Evolutionary conservation across 2,888 invertebrate species (phyloP).

Genomic region (Labia minor): DNA sequence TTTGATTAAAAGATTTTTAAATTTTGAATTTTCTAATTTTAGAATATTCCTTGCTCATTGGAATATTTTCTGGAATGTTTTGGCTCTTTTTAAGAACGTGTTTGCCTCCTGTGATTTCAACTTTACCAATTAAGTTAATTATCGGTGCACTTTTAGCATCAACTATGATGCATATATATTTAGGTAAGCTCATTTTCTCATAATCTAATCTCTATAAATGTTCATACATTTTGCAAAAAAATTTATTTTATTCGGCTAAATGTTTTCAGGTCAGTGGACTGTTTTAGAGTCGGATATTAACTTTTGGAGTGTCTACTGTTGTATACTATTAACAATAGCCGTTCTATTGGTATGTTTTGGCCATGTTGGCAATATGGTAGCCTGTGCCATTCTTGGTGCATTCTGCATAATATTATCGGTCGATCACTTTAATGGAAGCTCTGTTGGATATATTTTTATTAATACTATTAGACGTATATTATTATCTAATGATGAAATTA

Average conservation of each 20-base stretch:
- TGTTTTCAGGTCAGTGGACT: constrained; percentile 33
- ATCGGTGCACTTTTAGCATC: constrained; percentile 52
- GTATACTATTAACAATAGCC: constrained; percentile 41
- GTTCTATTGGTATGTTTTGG: constrained; percentile 42
- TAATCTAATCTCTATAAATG: too few relatives aligned
- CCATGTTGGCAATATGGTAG: constrained; percentile 48
- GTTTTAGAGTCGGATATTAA: constrained; percentile 44
- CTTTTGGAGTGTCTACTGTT: constrained; percentile 52
- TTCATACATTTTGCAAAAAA: too few relatives aligned
- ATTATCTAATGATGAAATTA: constrained; percentile 32
- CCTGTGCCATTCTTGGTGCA: constrained; percentile 52
- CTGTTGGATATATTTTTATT: constrained; percentile 55
- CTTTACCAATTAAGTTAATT: constrained; percentile 46
- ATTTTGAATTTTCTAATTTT: constrained; percentile 28
- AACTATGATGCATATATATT: constrained; percentile 44
- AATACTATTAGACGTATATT: constrained; percentile 54
- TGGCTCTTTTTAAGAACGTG: constrained; percentile 47
- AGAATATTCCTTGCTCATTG: constrained; percentile 37
- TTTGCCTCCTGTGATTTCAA: constrained; percentile 51
- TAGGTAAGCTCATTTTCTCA: too few relatives aligned
- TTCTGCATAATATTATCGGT: constrained; percentile 50
- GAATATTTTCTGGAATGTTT: constrained; percentile 41
- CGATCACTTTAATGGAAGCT: constrained; percentile 53
- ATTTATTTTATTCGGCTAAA: too few relatives aligned
- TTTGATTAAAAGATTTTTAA: constrained; percentile 16